phyloP scores from a whole-genome alignment of 2,113 vertebrate species.

The Boleophthalmus pectinirostris region DNA sequence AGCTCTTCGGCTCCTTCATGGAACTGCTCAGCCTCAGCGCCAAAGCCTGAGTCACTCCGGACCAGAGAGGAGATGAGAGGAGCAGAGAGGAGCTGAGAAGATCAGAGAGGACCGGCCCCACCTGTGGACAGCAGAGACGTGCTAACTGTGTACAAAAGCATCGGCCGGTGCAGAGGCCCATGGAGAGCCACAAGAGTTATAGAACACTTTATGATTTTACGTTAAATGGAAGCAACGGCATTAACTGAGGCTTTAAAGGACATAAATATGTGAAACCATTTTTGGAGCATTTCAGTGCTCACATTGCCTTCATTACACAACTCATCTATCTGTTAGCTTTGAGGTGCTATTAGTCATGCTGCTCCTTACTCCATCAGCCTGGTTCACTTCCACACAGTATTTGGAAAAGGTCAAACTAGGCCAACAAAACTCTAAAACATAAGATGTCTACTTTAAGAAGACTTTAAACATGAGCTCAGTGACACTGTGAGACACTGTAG shows the following conservation, averaged over 20 bases:
- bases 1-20: conserved; percentile 86
- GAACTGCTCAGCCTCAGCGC: conserved; percentile 82
- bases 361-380: background rate
- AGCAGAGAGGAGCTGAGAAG: no score
- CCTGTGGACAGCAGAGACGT: background rate
- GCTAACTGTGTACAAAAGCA: background rate
- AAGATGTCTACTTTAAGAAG: background rate
- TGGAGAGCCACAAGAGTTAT: background rate
- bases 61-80: background rate
- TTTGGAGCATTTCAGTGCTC: background rate
- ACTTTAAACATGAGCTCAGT: background rate
- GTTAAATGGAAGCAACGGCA: background rate
- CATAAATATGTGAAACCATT: background rate
- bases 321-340: background rate
- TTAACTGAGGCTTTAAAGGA: background rate
- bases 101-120: background rate
- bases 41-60: conserved; percentile 57
- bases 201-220: background rate
- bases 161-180: background rate
- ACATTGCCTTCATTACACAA: background rate
- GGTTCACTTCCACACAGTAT: background rate
- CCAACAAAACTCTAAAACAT: background rate
- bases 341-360: background rate
- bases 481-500: background rate
- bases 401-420: background rate